phyloP scores from a whole-genome alignment of 2,888 invertebrate species.

The Sinotaia quadrata region DNA sequence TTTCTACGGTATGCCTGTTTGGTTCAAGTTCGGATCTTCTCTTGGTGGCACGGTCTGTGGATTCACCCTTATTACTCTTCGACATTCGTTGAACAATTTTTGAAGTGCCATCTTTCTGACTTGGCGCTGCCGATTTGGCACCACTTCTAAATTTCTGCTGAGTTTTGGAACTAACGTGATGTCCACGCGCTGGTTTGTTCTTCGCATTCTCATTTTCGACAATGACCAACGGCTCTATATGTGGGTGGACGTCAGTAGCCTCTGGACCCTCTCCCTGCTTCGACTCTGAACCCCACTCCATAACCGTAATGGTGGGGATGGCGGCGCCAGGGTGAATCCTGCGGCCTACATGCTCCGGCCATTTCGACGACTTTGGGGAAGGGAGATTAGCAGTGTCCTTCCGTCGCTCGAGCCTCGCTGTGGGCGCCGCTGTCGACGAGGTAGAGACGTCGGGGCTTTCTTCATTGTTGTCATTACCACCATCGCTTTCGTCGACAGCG shows the following conservation, averaged over 20 bases:
- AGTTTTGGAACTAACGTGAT: too few relatives aligned
- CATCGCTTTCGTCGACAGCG: conserved; percentile 22
- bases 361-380: background rate
- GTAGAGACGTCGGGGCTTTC: background rate
- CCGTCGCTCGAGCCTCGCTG: background rate
- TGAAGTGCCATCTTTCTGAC: too few relatives aligned
- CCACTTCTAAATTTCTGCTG: too few relatives aligned
- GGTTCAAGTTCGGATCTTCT: too few relatives aligned
- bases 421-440: background rate
- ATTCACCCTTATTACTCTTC: too few relatives aligned
- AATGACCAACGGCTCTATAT: conserved; percentile 22
- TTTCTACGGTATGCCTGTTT: too few relatives aligned
- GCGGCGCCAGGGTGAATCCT: conserved; percentile 10
- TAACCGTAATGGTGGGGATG: conserved; percentile 18
- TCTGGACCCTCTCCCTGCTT: background rate
- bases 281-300: conserved; percentile 17
- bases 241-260: background rate
- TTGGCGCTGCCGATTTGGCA: too few relatives aligned
- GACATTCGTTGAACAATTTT: background rate
- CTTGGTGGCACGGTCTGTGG: too few relatives aligned
- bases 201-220: conserved; percentile 12
- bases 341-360: background rate
- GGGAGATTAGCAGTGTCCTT: background rate
- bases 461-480: conserved; percentile 3
- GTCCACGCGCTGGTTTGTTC: too few relatives aligned